These are phyloP conservation scores for Elysia crispata DNA, from an alignment of 2,888 invertebrate genomes.

Conservation along the genomic window DNA sequence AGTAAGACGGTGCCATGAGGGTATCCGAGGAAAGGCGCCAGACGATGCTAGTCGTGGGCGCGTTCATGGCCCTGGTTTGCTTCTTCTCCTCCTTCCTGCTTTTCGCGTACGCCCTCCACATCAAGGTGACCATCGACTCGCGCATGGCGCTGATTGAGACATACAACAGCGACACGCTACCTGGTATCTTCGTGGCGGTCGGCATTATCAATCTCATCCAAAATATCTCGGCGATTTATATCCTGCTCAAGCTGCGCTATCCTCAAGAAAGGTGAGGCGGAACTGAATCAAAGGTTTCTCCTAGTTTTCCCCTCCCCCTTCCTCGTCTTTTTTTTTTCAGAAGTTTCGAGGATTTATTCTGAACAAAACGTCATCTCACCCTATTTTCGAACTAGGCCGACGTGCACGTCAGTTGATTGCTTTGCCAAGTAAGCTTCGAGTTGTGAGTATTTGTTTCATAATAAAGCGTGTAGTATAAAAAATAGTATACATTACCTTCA, in stretches of 20 bases:
- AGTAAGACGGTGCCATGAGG: not conserved
- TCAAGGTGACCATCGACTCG: conserved; percentile 36
- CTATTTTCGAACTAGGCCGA: no score
- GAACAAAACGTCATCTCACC: no score
- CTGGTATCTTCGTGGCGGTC: conserved; percentile 33
- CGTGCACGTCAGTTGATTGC: no score
- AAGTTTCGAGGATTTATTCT: no score
- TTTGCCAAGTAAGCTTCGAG: no score
- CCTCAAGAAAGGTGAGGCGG: conserved; percentile 25
- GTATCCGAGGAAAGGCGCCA: conserved; percentile 30
- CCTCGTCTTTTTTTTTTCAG: not conserved
- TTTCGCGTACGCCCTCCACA: conserved; percentile 32
- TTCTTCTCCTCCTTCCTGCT: conserved; percentile 45
- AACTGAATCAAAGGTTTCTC: no score
- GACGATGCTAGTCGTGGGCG: conserved; percentile 29
- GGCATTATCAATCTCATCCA: conserved; percentile 42
- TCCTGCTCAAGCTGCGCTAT: conserved; percentile 23
- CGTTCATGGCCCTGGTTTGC: conserved; percentile 33
- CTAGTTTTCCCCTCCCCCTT: not conserved
- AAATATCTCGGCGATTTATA: conserved; percentile 12
- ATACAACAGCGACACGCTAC: conserved; percentile 41
- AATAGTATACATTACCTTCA: no score
- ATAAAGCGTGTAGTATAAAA: no score
- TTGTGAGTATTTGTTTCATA: no score
- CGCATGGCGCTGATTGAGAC: conserved; percentile 36